phyloP scores from a whole-genome alignment of 2,888 invertebrate species.

The Leptopterna dolabrata region DNA sequence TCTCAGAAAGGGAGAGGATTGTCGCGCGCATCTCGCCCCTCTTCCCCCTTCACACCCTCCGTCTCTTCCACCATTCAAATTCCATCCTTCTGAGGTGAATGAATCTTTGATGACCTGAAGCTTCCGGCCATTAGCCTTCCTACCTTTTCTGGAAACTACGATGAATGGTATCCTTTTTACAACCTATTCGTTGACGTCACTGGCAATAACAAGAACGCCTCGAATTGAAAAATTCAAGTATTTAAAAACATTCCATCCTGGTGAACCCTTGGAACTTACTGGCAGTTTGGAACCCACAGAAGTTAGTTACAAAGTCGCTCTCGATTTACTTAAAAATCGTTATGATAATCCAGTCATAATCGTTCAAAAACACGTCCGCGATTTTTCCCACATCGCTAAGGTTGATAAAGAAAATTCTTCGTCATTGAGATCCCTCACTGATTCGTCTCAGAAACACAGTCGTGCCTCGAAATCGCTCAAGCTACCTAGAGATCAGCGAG shows the following conservation, averaged over 20 bases:
- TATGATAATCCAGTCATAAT: no score
- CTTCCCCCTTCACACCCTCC: not conserved
- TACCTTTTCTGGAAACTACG: not conserved
- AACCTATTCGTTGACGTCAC: not conserved
- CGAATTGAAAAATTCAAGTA: not conserved
- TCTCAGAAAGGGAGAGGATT: not conserved
- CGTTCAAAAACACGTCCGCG: no score
- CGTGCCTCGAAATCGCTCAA: not conserved
- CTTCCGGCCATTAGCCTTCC: not conserved
- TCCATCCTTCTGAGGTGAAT: not conserved
- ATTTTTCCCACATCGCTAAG: no score
- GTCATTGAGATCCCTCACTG: no score
- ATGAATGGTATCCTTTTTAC: not conserved
- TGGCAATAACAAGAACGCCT: not conserved
- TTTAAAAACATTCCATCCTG: no score
- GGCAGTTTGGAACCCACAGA: no score
- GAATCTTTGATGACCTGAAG: not conserved
- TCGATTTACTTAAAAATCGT: no score
- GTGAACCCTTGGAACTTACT: no score
- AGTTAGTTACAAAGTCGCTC: no score
- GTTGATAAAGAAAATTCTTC: no score
- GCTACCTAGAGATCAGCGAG: not conserved
- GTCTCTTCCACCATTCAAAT: not conserved
- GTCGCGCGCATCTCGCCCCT: not conserved
- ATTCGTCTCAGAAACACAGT: not conserved